A percentile compares a stretch with the other conserved stretches of the same genome.
phyloP scores from a whole-genome alignment of 2,113 vertebrate species.

The Amblyopsis rosae region DNA sequence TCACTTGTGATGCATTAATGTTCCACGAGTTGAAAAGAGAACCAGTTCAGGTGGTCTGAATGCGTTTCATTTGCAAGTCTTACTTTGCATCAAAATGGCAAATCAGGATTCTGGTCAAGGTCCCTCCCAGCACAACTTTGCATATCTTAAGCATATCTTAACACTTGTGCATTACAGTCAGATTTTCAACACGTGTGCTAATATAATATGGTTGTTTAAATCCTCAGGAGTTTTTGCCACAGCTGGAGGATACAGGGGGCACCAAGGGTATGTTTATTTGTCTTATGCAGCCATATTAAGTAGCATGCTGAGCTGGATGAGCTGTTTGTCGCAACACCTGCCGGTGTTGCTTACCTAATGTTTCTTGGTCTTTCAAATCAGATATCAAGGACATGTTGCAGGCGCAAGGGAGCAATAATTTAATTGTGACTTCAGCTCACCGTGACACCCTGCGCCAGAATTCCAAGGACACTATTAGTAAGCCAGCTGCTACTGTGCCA shows the following conservation, averaged over 20 bases:
- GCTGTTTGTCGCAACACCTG: neutral
- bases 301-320: neutral
- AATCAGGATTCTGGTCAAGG: too few species aligned
- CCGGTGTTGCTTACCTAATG: neutral
- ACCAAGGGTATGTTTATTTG: conserved; percentile 72
- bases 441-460: conserved; percentile 81
- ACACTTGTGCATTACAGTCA: too few species aligned
- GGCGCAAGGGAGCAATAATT: conserved; percentile 83
- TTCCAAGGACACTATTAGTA: conserved; percentile 82
- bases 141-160: too few species aligned
- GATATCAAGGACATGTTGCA: conserved; percentile 84
- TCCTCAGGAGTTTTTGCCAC: conserved; percentile 84
- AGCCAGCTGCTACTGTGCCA: conserved; percentile 44
- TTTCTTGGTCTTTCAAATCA: conserved; percentile 40
- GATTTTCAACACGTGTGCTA: neutral
- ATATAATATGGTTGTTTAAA: neutral
- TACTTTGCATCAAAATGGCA: too few species aligned
- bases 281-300: conserved; percentile 11
- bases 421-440: conserved; percentile 83
- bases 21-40: too few species aligned
- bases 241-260: conserved; percentile 81
- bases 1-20: too few species aligned
- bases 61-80: too few species aligned
- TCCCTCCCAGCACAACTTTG: too few species aligned
- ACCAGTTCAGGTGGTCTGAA: too few species aligned